A percentile compares a stretch with the other conserved stretches of the same genome.
Conservation (phyloP, 2,797 vertebrate genomes). For the Scomberomorus guttatus region DNA sequence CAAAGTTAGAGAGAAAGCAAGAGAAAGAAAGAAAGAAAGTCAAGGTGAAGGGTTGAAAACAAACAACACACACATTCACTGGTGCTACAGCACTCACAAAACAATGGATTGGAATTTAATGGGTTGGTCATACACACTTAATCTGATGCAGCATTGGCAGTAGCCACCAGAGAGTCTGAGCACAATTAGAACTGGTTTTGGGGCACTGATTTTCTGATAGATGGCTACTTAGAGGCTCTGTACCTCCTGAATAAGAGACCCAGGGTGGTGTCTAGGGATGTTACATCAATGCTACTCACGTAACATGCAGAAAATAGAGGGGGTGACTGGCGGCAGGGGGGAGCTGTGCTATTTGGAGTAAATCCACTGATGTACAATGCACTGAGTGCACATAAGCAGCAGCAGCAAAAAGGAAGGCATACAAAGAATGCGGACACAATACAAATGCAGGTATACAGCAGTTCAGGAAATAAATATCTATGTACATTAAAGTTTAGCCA, state of each 20-base stretch:
- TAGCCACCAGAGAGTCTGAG: constrained; percentile 71
- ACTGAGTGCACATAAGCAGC: constrained; percentile 63
- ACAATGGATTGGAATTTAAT: constrained; percentile 75
- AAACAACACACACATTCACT: constrained; percentile 47
- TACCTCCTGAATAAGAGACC: constrained; percentile 78
- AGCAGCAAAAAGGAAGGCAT: constrained; percentile 43
- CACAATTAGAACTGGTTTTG: constrained; percentile 81
- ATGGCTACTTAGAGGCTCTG: constrained; percentile 77
- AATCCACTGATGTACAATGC: constrained; percentile 72
- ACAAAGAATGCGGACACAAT: constrained; percentile 40
- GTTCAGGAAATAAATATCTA: constrained; percentile 20
- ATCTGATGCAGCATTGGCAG: constrained; percentile 72
- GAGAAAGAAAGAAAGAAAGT: constrained; percentile 36
- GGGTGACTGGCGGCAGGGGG: constrained; percentile 61
- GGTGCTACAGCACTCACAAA: constrained; percentile 50
- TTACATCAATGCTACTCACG: constrained; percentile 80
- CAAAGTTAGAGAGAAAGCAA: constrained; percentile 44
- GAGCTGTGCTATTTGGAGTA: constrained; percentile 74
- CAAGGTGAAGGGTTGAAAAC: constrained; percentile 43
- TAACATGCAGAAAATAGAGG: constrained; percentile 76
- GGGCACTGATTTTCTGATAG: constrained; percentile 80
- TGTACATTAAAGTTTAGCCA: constrained; percentile 19
- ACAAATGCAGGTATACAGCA: constrained; percentile 33
- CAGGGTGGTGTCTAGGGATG: constrained; percentile 64
- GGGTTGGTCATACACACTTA: constrained; percentile 74